Evolutionary conservation across 2,113 vertebrate genomes (phyloP).

Genomic region (Baryphthengus martii): DNA sequence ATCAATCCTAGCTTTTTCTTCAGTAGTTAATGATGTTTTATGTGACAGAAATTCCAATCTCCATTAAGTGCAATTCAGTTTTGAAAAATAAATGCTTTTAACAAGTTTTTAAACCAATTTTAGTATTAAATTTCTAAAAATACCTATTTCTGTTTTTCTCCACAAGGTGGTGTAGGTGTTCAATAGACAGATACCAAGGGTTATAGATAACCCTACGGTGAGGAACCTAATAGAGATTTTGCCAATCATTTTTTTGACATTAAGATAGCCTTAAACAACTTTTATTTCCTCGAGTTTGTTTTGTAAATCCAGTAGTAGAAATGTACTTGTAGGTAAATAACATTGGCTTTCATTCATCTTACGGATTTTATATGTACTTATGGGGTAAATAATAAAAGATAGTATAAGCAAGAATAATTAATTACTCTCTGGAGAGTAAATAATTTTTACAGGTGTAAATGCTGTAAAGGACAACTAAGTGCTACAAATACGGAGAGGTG

Average conservation of each 20-base stretch:
- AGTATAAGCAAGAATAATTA: neutral
- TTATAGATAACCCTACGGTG: neutral
- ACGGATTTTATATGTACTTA: neutral
- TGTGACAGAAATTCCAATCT: neutral
- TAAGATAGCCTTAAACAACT: neutral
- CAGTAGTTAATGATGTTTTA: neutral
- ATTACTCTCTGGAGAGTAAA: neutral
- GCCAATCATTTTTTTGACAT: neutral
- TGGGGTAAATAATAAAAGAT: neutral
- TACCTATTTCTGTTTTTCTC: conserved; percentile 15
- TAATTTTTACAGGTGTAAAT: neutral
- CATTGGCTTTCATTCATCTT: too few relatives aligned
- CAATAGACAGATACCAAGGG: neutral
- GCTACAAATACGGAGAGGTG: neutral
- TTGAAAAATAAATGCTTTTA: neutral
- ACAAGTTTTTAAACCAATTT: neutral
- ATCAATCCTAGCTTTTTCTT: neutral
- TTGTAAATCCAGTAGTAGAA: neutral
- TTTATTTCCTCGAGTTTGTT: neutral
- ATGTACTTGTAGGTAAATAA: too few relatives aligned
- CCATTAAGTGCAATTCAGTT: neutral
- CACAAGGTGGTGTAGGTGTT: conserved; percentile 68
- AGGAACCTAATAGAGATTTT: neutral
- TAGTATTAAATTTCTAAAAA: neutral
- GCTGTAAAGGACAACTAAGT: neutral